Evolutionary conservation across 2,888 invertebrate species (phyloP).

Genomic region (Trichacis sp.): DNA sequence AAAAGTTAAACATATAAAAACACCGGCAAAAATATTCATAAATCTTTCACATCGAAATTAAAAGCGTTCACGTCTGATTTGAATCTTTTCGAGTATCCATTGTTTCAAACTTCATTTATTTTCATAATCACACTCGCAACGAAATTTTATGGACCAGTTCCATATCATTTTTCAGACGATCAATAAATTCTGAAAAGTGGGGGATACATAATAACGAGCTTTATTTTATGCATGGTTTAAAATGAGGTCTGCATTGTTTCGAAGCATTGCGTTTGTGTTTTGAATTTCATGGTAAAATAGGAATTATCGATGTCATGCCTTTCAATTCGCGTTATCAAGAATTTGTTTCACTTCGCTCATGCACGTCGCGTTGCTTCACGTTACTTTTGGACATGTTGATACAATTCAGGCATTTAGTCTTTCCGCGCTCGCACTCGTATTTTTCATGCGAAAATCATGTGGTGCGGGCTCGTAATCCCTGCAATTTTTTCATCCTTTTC

Average conservation of each 20-base stretch:
- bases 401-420: not conserved
- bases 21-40: too few species aligned
- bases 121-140: too few species aligned
- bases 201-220: too few species aligned
- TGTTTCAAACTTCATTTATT: too few species aligned
- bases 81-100: too few species aligned
- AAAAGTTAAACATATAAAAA: too few species aligned
- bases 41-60: too few species aligned
- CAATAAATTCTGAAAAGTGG: too few species aligned
- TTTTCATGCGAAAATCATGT: slow-evolving; percentile 1
- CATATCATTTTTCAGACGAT: too few species aligned
- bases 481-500: slow-evolving; percentile 30
- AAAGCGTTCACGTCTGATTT: too few species aligned
- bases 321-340: not conserved
- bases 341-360: not conserved
- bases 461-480: slow-evolving; percentile 12
- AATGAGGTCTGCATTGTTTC: not conserved
- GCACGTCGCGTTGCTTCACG: not conserved
- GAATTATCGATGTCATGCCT: not conserved
- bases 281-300: slow-evolving; percentile 1
- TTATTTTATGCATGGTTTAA: too few species aligned
- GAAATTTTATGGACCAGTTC: too few species aligned
- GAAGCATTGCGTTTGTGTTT: not conserved
- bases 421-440: not conserved
- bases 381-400: not conserved